These are phyloP conservation scores for Agonopterix heracliana DNA, from an alignment of 2,888 invertebrate genomes.

Conservation along the genomic window DNA sequence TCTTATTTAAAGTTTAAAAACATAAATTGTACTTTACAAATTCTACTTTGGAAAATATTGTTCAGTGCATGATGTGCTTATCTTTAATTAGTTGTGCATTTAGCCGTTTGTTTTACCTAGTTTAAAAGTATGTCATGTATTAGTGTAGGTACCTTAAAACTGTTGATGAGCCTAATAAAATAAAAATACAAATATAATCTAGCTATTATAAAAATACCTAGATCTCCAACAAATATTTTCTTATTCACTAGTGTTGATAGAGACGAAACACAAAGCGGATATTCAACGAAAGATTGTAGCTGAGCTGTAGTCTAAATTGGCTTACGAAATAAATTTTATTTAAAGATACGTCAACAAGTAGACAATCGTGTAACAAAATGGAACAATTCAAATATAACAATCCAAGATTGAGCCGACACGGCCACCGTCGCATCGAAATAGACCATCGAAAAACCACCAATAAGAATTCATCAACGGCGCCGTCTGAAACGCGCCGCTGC, in stretches of 20 bases:
- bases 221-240: too few relatives aligned
- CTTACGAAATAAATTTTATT: not conserved
- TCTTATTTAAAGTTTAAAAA: too few relatives aligned
- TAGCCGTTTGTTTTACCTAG: too few relatives aligned
- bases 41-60: too few relatives aligned
- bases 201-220: too few relatives aligned
- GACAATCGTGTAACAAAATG: slow-evolving; percentile 12
- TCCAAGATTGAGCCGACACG: slow-evolving; percentile 21
- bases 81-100: too few relatives aligned
- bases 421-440: slow-evolving; percentile 42
- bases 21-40: too few relatives aligned
- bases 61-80: too few relatives aligned
- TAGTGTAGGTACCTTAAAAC: too few relatives aligned
- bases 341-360: not conserved
- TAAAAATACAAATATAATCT: too few relatives aligned
- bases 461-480: slow-evolving; percentile 64
- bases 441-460: slow-evolving; percentile 52
- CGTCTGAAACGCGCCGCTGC: slow-evolving; percentile 40
- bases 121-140: too few relatives aligned
- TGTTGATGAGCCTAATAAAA: too few relatives aligned
- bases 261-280: not conserved
- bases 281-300: not conserved
- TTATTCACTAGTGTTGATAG: not conserved
- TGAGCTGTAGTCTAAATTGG: not conserved
- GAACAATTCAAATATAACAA: slow-evolving; percentile 12